Base-by-base conservation (phyloP, 2,113 vertebrate genomes). In the Microtus montanus region DNA sequence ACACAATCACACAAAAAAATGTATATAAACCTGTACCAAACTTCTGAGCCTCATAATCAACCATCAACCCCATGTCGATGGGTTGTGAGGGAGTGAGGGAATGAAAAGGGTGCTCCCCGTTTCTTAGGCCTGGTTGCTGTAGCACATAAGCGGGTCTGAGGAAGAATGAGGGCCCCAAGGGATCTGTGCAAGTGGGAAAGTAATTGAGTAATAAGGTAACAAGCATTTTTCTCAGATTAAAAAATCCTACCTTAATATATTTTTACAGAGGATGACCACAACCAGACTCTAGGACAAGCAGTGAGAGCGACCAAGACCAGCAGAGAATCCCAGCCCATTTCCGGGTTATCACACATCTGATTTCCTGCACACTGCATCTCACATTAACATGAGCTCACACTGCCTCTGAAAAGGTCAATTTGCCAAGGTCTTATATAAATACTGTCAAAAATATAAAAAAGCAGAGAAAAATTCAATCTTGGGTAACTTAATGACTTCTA, bases 401-500 rank as follows among this genome's bases (percentile, higher is more conserved):
- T 58, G 77, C 71, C 68, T 96, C 82, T 61, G 49, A 86, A 92
- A 92, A 83, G 35, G 38, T 71, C 68, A 89, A 44, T 86, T 75
- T 90, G 22, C 13, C 66, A 71, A 87, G 73, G 89, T 85, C 75
- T 86, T 78, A 94, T 2, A 49, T 15, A 78, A 90, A 73, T 52
- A 91, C 64, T 85, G 80, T 41, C 78, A 44, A 80, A 93, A 94
- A 66, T n/a, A 80, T 64, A 47, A 61, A 70, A 89, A 95, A 77
- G 26, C 52, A 95, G 54, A 75, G 66, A 91, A 70, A 87, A 95
- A 91, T n/a, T 79, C 91, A 92, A 64, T 82, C 64, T 83, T 77
- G 86, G 75, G 49, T 92, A 94, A 88, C 70, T 73, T 92, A 95
- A 89, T 89, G 47, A 77, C 41, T 86, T 89, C 85, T 90, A 95